A percentile compares a stretch with the other conserved stretches of the same genome.
phyloP scores from a whole-genome alignment of 2,888 invertebrate species.

The Hirtodrosophila confusa region DNA sequence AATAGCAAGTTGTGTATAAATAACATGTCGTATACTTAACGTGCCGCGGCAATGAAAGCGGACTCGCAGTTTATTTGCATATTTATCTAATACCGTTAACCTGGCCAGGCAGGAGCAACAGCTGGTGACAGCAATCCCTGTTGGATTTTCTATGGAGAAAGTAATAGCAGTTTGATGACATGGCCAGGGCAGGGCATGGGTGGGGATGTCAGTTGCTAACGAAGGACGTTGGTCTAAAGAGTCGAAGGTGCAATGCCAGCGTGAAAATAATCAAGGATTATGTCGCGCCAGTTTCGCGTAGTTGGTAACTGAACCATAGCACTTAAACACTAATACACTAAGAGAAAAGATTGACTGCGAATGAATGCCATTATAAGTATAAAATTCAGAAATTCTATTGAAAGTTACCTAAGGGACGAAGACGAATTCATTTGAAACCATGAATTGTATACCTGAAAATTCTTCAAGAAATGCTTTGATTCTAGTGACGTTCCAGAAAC shows the following conservation, averaged over 20 bases:
- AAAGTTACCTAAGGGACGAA: too few species aligned
- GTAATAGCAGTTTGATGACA: slow-evolving; percentile 66
- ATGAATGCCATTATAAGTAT: too few species aligned
- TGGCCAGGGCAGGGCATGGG: not conserved
- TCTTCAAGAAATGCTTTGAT: too few species aligned
- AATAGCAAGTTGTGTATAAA: slow-evolving; percentile 52
- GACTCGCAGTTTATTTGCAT: slow-evolving; percentile 70
- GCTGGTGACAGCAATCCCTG: slow-evolving; percentile 64
- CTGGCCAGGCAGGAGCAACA: slow-evolving; percentile 47
- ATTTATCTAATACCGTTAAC: slow-evolving; percentile 72
- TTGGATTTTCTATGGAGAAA: slow-evolving; percentile 58
- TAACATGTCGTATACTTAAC: slow-evolving; percentile 63
- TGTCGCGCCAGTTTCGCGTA: slow-evolving; percentile 49
- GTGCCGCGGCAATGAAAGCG: slow-evolving; percentile 24
- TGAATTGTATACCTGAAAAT: too few species aligned
- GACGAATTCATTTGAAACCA: too few species aligned
- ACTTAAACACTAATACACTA: slow-evolving; percentile 44
- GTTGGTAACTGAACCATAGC: slow-evolving; percentile 35
- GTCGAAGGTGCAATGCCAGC: slow-evolving; percentile 72
- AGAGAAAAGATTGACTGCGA: not conserved
- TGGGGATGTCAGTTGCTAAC: not conserved
- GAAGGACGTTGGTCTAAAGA: slow-evolving; percentile 7
- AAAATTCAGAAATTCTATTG: too few species aligned
- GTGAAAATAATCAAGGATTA: slow-evolving; percentile 71
- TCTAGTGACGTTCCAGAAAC: too few species aligned